Conservation (phyloP, 2,113 vertebrate genomes). For the Muscicapa adusta region DNA sequence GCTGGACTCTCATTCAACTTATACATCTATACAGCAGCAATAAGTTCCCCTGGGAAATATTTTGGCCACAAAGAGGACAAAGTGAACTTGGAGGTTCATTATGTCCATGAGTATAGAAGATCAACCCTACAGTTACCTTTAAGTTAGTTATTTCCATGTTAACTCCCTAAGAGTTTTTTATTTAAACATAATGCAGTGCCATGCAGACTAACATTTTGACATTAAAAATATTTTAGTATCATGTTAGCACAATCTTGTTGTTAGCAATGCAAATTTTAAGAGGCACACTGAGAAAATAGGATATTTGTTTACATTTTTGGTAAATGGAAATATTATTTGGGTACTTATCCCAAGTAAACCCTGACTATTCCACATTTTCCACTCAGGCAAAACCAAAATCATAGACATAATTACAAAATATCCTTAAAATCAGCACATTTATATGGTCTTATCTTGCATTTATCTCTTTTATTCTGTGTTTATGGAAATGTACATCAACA, state of each 20-base stretch:
- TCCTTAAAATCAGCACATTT: not conserved
- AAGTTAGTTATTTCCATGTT: not conserved
- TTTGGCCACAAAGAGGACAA: not conserved
- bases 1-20: not conserved
- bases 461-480: not conserved
- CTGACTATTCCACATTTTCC: not conserved
- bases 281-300: not conserved
- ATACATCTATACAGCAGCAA: not conserved
- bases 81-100: not conserved
- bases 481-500: not conserved
- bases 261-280: not conserved
- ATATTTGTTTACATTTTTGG: not conserved
- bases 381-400: not conserved
- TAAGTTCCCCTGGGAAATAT: not conserved
- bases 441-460: not conserved
- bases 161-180: not conserved
- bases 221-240: not conserved
- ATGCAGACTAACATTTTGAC: not conserved
- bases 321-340: not conserved
- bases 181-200: not conserved
- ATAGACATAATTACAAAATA: not conserved
- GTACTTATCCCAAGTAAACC: not conserved
- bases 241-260: not conserved
- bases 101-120: not conserved
- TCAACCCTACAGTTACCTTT: not conserved